These are phyloP conservation scores for Meloe dianella DNA, from an alignment of 2,888 invertebrate species.

Conservation along the genomic window DNA sequence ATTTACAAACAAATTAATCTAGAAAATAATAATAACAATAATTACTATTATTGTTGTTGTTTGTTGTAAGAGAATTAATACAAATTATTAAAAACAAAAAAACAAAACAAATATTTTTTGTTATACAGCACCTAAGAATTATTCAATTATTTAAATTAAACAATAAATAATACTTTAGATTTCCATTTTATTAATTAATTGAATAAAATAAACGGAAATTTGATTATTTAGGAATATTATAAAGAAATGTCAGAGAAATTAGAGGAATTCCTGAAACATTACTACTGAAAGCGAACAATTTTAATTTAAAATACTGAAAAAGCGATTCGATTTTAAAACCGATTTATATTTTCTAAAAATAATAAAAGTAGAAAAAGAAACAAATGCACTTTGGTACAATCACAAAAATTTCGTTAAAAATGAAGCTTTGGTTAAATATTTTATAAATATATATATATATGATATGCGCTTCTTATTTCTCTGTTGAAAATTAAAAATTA, in stretches of 20 bases:
- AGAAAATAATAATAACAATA: constrained; percentile 7
- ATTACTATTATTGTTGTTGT: background rate
- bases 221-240: background rate
- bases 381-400: constrained; percentile 26
- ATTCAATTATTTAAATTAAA: constrained; percentile 23
- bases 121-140: constrained; percentile 22
- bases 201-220: background rate
- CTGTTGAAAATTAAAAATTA: too few species aligned
- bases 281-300: background rate
- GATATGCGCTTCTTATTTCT: constrained; percentile 21
- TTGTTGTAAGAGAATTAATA: too few species aligned
- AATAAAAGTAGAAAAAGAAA: background rate
- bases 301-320: background rate
- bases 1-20: constrained; percentile 37
- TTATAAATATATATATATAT: constrained; percentile 16
- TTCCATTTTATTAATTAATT: constrained; percentile 8
- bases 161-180: constrained; percentile 30
- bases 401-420: constrained; percentile 21
- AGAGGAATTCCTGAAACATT: background rate
- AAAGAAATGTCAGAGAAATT: background rate
- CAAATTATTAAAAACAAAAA: background rate
- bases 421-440: constrained; percentile 21
- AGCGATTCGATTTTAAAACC: background rate
- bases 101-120: constrained; percentile 13
- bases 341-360: too few species aligned